A percentile compares a stretch with the other conserved stretches of the same genome.
Conservation (phyloP, 2,113 vertebrate genomes). For the Heterotis niloticus region DNA sequence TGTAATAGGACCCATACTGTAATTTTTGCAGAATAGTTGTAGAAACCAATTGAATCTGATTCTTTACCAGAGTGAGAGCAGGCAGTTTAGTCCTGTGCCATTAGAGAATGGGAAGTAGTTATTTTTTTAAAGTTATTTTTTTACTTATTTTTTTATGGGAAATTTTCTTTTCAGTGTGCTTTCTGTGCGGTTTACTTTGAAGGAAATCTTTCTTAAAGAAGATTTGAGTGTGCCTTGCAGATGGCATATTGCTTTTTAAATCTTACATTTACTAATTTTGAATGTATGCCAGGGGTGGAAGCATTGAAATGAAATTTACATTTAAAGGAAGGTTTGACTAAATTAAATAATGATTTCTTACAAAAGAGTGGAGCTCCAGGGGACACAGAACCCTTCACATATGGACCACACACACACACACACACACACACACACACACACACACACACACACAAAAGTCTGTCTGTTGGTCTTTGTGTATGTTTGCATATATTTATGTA, state of each 20-base stretch:
- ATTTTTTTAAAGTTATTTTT: background rate
- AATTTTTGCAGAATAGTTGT: background rate
- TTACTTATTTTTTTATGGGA: background rate
- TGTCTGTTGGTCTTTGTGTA: too few species aligned
- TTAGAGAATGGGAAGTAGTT: background rate
- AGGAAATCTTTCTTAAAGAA: background rate
- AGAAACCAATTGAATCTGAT: background rate
- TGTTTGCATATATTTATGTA: too few species aligned
- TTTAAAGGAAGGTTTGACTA: constrained; percentile 3
- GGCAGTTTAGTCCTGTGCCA: background rate
- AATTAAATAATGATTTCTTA: too few species aligned
- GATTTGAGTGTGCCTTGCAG: too few species aligned
- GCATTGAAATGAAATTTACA: background rate
- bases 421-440: too few species aligned
- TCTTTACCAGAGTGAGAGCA: background rate
- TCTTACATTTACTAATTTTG: background rate
- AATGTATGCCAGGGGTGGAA: background rate
- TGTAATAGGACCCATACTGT: background rate
- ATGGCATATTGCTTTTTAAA: background rate
- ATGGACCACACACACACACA: too few species aligned
- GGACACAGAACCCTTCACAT: too few species aligned
- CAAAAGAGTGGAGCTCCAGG: too few species aligned
- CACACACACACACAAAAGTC: too few species aligned
- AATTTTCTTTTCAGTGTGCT: background rate
- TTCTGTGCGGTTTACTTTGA: background rate